These are phyloP conservation scores for Rapana venosa DNA, from an alignment of 2,888 invertebrate species.

Conservation along the genomic window DNA sequence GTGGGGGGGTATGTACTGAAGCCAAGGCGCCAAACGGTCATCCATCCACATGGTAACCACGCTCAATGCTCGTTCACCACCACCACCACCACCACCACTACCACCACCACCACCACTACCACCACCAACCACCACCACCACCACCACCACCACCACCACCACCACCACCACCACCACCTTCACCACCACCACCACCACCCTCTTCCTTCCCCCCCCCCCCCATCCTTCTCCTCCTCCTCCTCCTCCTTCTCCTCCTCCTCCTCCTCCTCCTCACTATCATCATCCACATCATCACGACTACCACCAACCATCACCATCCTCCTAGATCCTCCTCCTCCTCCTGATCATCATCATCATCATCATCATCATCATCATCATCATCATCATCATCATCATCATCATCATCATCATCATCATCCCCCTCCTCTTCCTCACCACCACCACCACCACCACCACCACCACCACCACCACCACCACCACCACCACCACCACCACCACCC, in stretches of 20 bases:
- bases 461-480: not conserved
- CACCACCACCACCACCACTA: not conserved
- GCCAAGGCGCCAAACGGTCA: too few species aligned
- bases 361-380: not conserved
- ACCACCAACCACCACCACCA: not conserved
- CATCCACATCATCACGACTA: slow-evolving; percentile 25
- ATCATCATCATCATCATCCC: not conserved
- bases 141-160: not conserved
- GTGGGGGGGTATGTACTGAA: too few species aligned
- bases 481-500: not conserved
- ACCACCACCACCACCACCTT: not conserved
- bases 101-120: not conserved
- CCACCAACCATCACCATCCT: not conserved
- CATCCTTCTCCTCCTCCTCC: not conserved
- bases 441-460: not conserved
- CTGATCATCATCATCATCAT: too few species aligned
- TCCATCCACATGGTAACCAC: too few species aligned
- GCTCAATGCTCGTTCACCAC: not conserved
- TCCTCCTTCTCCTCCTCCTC: not conserved
- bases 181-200: not conserved
- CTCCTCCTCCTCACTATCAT: not conserved
- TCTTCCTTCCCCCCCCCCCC: not conserved
- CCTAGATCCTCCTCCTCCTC: too few species aligned
- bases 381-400: not conserved
- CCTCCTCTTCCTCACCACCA: not conserved